phyloP scores from a whole-genome alignment of 2,888 invertebrate species.

The Drosophila colorata region DNA sequence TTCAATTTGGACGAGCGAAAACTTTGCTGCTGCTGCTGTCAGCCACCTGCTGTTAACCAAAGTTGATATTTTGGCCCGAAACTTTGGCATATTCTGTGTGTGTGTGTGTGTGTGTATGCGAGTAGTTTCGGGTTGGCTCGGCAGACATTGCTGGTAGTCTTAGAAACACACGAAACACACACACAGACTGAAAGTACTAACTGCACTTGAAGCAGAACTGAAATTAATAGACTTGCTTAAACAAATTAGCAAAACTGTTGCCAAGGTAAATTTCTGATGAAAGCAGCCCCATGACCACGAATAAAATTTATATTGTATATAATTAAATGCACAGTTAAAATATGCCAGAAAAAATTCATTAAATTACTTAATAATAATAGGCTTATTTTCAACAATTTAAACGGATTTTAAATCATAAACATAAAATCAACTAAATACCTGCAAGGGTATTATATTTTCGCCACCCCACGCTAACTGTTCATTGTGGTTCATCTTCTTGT shows the following conservation, averaged over 20 bases:
- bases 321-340: background rate
- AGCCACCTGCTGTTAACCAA: slow-evolving; percentile 71
- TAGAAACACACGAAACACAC: slow-evolving; percentile 18
- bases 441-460: no score
- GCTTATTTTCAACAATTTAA: no score
- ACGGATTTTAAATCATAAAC: background rate
- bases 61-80: slow-evolving; percentile 58
- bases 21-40: slow-evolving; percentile 48
- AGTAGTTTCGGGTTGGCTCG: slow-evolving; percentile 42
- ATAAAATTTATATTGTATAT: slow-evolving; percentile 1
- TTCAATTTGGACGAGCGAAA: slow-evolving; percentile 63
- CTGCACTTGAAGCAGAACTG: slow-evolving; percentile 33
- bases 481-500: no score
- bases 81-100: slow-evolving; percentile 21
- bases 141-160: slow-evolving; percentile 2
- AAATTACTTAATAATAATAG: background rate
- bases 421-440: no score
- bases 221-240: slow-evolving; percentile 53
- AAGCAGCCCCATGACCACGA: slow-evolving; percentile 3
- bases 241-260: slow-evolving; percentile 52
- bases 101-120: background rate
- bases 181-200: slow-evolving; percentile 3
- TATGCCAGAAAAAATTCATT: background rate
- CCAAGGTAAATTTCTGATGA: slow-evolving; percentile 28
- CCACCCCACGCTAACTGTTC: no score